These are phyloP conservation scores for Eristalis tenax DNA, from an alignment of 2,888 invertebrate species.

Conservation along the genomic window DNA sequence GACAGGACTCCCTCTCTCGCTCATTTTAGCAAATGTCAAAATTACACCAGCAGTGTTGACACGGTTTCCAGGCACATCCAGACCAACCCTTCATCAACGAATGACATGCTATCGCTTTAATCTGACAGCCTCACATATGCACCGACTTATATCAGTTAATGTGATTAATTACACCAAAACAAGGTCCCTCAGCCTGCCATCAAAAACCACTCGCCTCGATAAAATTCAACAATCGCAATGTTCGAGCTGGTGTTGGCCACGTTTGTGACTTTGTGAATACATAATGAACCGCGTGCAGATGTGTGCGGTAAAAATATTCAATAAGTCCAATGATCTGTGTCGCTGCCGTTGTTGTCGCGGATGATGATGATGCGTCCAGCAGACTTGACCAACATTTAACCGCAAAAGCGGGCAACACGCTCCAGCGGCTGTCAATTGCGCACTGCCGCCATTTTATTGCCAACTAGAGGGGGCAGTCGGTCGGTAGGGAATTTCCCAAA, in stretches of 20 bases:
- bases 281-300: slow-evolving; percentile 60
- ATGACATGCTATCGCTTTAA: not conserved
- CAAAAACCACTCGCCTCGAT: not conserved
- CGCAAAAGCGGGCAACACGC: slow-evolving; percentile 38
- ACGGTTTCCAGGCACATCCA: not conserved
- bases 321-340: slow-evolving; percentile 55
- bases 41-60: not conserved
- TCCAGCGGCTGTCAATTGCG: slow-evolving; percentile 41
- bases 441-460: slow-evolving; percentile 20
- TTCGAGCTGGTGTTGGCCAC: not conserved
- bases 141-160: slow-evolving; percentile 4
- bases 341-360: slow-evolving; percentile 47
- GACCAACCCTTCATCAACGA: not conserved
- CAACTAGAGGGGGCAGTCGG: not conserved
- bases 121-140: not conserved
- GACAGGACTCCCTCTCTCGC: no score
- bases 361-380: slow-evolving; percentile 27
- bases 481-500: slow-evolving; percentile 2
- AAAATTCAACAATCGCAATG: not conserved
- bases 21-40: not conserved
- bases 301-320: slow-evolving; percentile 51
- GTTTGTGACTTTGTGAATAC: slow-evolving; percentile 41
- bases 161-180: slow-evolving; percentile 3
- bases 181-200: not conserved
- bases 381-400: slow-evolving; percentile 41